phyloP scores from a whole-genome alignment of 2,113 vertebrate genomes.

The Syrrhaptes paradoxus region DNA sequence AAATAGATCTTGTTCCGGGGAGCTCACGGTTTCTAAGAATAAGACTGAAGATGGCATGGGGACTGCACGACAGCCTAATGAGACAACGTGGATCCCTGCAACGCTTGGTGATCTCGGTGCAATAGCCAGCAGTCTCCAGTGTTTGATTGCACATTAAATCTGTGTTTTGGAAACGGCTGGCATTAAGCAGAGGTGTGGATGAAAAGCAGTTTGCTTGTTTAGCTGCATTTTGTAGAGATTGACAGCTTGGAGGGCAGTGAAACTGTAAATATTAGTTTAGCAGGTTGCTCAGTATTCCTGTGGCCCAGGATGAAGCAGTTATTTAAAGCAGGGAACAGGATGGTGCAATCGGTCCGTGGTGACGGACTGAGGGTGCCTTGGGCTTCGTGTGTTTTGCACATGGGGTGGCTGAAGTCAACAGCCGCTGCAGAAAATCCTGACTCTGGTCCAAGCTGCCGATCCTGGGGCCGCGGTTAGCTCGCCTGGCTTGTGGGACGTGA shows the following conservation, averaged over 20 bases:
- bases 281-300: not conserved
- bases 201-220: not conserved
- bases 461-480: not conserved
- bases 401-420: not conserved
- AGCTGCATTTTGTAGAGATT: not conserved
- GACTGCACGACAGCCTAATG: not conserved
- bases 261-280: not conserved
- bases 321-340: not conserved
- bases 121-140: not conserved
- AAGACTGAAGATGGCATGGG: not conserved
- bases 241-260: not conserved
- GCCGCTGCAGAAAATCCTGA: not conserved
- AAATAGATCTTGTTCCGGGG: not conserved
- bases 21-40: not conserved
- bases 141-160: not conserved
- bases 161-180: not conserved
- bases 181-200: not conserved
- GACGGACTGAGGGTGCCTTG: not conserved
- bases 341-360: not conserved
- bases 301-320: not conserved
- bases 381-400: fast-evolving
- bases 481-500: not conserved
- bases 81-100: not conserved
- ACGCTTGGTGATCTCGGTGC: fast-evolving
- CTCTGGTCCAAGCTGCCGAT: not conserved